Percentiles rank a stretch among this genome's conserved stretches.
Conservation (phyloP, 2,888 invertebrate species). For the Campoplex capitator region DNA sequence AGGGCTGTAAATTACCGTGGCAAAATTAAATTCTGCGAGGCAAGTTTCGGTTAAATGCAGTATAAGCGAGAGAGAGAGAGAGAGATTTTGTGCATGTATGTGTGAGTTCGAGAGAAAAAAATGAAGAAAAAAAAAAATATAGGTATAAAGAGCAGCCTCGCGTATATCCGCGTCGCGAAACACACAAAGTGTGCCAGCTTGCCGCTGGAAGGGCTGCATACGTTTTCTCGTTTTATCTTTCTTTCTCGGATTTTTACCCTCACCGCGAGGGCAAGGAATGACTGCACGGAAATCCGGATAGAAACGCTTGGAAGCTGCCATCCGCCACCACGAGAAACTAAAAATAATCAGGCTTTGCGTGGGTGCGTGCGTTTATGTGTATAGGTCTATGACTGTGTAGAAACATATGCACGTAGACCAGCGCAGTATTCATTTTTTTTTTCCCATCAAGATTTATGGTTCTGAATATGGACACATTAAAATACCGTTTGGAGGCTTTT, state of each 20-base stretch:
- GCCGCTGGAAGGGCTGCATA: constrained; percentile 15
- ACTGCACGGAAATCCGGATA: constrained; percentile 60
- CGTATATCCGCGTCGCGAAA: constrained; percentile 46
- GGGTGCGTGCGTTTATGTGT: neutral
- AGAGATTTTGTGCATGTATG: neutral
- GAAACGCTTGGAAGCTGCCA: constrained; percentile 54
- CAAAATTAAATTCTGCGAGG: constrained; percentile 69
- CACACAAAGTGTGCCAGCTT: constrained; percentile 37
- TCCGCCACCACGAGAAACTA: constrained; percentile 25
- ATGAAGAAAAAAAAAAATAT: neutral
- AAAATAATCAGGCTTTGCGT: constrained; percentile 26
- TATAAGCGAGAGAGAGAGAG: constrained; percentile 19
- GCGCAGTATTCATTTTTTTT: neutral
- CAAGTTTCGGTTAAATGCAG: constrained; percentile 63
- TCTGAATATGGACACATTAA: neutral
- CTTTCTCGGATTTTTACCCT: constrained; percentile 22
- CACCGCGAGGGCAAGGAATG: constrained; percentile 14
- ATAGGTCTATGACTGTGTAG: neutral
- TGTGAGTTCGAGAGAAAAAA: neutral
- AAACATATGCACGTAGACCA: neutral
- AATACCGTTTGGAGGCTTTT: neutral
- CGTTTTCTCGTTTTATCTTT: constrained; percentile 37
- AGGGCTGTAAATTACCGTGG: constrained; percentile 67
- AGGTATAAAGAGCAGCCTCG: constrained; percentile 22
- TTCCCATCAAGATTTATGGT: neutral